Base-by-base conservation (phyloP, 2,113 vertebrate species). In the Hippocampus zosterae region DNA sequence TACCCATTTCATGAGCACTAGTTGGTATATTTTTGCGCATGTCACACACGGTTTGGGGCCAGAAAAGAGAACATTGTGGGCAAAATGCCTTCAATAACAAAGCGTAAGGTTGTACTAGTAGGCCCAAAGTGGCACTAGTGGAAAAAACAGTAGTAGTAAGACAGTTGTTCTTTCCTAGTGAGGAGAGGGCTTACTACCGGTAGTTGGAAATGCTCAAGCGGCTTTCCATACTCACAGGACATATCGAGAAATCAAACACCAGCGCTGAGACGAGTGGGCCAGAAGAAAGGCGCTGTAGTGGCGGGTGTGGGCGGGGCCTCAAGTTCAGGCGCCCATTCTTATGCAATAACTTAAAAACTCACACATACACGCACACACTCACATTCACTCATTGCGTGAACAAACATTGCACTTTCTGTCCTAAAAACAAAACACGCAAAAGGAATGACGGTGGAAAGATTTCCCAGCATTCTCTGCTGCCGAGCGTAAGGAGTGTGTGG, bases 401-500 rank as follows among this genome's bases (percentile, higher is more conserved):
- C 63, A 27, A n/a, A 25, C 42, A 46, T 46, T 37, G 12, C 63
- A 46, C 41, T 42, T 42, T 11, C 61, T 42, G 63, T 65, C 63
- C n/a, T 44, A 65, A 65, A 46, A 65, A 44, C 44, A 65, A 65
- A 46, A 46, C 7, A 44, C 63, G 1, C 27, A 21, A 44, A 23
- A 65, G 42, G 63, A 65, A 65, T 65, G 23, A 62, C 5, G 33
- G 60, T 62, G 2, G 8, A 44, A 23, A 1, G 15, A 27, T 65
- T 46, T 65, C 63, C 41, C 63, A 65, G 41, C n/a, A 65, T 65
- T n/a, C 42, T 65, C 41, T 65, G 63, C 63, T 65, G 63, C n/a
- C 10, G 42, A 41, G 60, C 19, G 33, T 12, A n/a, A 60, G 56
- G 57, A 60, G 57, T 60, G 41, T 18, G 33, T 65, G 42, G 15